Base-by-base conservation (phyloP, 2,888 invertebrate species). In the Malacosoma neustria region DNA sequence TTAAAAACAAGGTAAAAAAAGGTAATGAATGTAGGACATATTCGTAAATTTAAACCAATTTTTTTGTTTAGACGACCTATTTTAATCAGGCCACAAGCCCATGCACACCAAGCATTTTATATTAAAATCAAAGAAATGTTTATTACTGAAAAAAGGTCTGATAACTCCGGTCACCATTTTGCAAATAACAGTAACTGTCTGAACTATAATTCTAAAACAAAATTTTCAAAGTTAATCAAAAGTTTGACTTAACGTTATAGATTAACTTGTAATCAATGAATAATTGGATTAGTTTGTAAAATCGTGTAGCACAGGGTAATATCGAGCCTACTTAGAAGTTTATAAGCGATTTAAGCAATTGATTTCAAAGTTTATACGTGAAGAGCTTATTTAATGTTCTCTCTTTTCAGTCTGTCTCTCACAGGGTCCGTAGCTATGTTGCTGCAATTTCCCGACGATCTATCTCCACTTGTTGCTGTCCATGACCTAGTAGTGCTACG, bases 81-180 rank as follows among this genome's bases (percentile, higher is more conserved):
- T 38, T 11, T 71, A 49, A 9, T 54, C 46, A 0, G 73, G 72
- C 81, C 81, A 82, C 38, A 81, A 47, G 9, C 82, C 81, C 2
- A 73, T 65, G 2, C 52, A 48, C 39, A 57, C 65, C 13, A 82
- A 58, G 39, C 59, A 75, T 45, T 70, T 68, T 31, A 80, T 41
- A 43, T 81, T 81, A 30, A 73, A 68, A 30, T 64, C 59, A 42
- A 80, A 76, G 30, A 71, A 65, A 35, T 69, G 54, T 12, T 61
- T 51, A 2, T 61, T 51, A 2, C 51, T 38, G 13, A 49, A 42
- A 11, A 54, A 49, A n/a, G 49, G 48, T 30, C 49, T 45, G 22
- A 55, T 13, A 29, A 43, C 11, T 4, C 43, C 32, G 36, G 46
- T 33, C 3, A 45, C 36, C 68, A 69, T 68, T 57, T 58, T 60